Evolutionary conservation across 2,888 invertebrate species (phyloP).

Genomic region (Caenorhabditis sp.): DNA sequence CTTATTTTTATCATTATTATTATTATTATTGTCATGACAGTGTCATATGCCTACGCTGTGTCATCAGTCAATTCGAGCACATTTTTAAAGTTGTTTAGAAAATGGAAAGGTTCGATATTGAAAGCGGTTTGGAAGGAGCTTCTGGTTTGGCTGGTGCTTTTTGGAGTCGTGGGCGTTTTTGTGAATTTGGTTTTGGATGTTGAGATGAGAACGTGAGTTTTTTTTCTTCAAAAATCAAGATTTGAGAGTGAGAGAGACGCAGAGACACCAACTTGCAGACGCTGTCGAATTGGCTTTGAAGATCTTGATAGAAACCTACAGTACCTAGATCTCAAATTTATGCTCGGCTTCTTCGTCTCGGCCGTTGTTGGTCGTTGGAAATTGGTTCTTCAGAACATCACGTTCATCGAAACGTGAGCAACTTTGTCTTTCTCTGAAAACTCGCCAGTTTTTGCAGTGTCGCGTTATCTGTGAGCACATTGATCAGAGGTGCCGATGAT

Average conservation of each 20-base stretch:
- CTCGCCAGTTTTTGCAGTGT: constrained; percentile 20
- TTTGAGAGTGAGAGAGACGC: too few species aligned
- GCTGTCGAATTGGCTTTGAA: constrained; percentile 31
- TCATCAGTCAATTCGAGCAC: constrained; percentile 49
- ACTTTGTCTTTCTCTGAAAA: background rate
- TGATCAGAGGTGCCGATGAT: constrained; percentile 44
- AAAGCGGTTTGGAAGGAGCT: constrained; percentile 59
- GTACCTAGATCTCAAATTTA: constrained; percentile 55
- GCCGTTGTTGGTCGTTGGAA: constrained; percentile 54
- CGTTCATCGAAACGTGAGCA: constrained; percentile 46
- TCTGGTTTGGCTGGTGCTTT: constrained; percentile 55
- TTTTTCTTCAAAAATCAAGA: background rate
- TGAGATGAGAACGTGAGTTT: background rate
- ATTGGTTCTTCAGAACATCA: constrained; percentile 42
- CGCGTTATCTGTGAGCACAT: constrained; percentile 44
- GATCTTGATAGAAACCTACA: constrained; percentile 39
- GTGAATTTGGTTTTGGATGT: constrained; percentile 28
- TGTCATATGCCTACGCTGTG: constrained; percentile 64
- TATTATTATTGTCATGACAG: constrained; percentile 51
- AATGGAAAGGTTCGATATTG: constrained; percentile 64
- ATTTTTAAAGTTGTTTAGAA: constrained; percentile 53
- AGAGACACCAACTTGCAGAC: constrained; percentile 37
- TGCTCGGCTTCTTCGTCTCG: constrained; percentile 61
- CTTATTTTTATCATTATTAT: background rate
- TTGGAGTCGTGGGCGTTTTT: constrained; percentile 45